These are phyloP conservation scores for Lasaia peninsularis DNA, from an alignment of 1,140 invertebrate species.

Conservation along the genomic window DNA sequence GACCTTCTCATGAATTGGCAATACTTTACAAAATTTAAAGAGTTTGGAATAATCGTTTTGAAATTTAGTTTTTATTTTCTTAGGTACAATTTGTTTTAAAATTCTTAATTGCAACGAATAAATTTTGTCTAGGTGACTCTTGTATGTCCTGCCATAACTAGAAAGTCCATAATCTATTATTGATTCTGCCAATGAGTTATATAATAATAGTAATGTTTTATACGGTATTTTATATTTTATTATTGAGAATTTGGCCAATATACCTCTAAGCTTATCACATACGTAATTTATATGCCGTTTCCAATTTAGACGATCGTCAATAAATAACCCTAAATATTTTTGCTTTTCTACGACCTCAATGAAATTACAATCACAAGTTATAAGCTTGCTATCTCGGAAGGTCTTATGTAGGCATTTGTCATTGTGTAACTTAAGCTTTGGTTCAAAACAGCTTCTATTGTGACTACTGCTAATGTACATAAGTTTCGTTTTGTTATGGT, in stretches of 20 bases:
- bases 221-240: constrained; percentile 24
- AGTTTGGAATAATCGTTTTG: background rate
- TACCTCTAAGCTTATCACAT: constrained; percentile 24
- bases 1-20: background rate
- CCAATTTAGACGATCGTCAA: constrained; percentile 28
- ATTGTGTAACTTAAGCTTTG: too few species aligned
- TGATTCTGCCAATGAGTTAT: background rate
- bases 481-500: too few species aligned
- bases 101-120: background rate
- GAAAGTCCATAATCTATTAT: background rate
- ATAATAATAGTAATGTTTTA: constrained; percentile 13
- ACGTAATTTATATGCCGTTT: constrained; percentile 22
- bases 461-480: too few species aligned
- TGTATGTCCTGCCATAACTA: background rate
- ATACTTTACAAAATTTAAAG: background rate
- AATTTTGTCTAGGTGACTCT: background rate
- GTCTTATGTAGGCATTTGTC: too few species aligned
- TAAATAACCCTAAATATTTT: constrained; percentile 21
- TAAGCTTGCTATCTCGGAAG: too few species aligned
- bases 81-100: background rate
- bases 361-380: too few species aligned
- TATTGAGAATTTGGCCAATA: constrained; percentile 25
- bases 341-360: too few species aligned
- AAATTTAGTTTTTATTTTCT: background rate
- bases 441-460: too few species aligned